Base-by-base conservation (phyloP, 1,140 invertebrate species). In the Coelopa frigida region DNA sequence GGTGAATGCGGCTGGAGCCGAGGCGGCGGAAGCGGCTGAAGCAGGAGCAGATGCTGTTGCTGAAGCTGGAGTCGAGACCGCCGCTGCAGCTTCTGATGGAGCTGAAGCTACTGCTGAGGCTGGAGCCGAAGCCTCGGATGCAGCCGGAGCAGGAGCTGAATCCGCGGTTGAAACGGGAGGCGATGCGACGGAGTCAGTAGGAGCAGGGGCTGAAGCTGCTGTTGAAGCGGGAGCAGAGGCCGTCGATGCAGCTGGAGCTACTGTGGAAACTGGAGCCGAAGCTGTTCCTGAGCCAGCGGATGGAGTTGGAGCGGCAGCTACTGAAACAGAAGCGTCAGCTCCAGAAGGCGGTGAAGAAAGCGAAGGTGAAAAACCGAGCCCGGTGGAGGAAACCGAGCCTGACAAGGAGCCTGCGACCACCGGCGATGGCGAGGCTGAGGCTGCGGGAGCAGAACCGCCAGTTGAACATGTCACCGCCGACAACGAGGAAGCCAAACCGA, bases 241-340 rank as follows among this genome's bases (percentile, higher is more conserved):
- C 10, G 37, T 11, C 11, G 21, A 22, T 4, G 31, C 27, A 42
- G 10, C n/a, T 15, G 33, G 12, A 18, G 20, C 29, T 21, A 17
- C 22, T 11, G 20, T 14, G 4, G 21, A 35, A 2, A 11, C 23
- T 31, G 33, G 21, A 1, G 3, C 11, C 12, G 24, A 29, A 21
- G 36, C n/a, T 29, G 27, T 29, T 29, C 7, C n/a, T 29, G 27
- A 38, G 35, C 35, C 41, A 29, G 38, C 39, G 21, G 46, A 48
- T 43, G 46, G 21, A 1, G 3, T 11, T 14, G 24, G 24, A 21
- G 36, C n/a, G 7, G 27, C n/a, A 8, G 27, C n/a, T 29, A n/a
- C 38, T 26, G 26, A 33, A 29, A 42, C 39, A 22, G 46, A 48
- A 36, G 46, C 20, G 33, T 38, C 46, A 26, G 31, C 43, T 10